Percentiles rank a stretch among this genome's conserved stretches.
These are phyloP conservation scores for Chrysotoxum bicinctum DNA, from an alignment of 2,888 invertebrate species.

Conservation along the genomic window DNA sequence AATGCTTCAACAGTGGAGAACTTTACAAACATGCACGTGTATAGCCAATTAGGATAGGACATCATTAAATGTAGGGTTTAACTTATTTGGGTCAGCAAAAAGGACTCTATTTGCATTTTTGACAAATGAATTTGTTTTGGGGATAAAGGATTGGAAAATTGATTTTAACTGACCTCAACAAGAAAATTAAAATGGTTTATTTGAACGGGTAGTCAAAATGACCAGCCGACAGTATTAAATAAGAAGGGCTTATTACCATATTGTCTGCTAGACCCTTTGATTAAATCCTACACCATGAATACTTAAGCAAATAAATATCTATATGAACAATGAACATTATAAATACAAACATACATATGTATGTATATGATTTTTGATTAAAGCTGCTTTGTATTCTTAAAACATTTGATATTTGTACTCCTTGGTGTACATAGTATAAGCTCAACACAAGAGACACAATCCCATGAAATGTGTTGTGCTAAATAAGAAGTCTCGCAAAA, in stretches of 20 bases:
- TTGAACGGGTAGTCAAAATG: neutral
- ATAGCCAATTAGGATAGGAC: neutral
- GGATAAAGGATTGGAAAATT: neutral
- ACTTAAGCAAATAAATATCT: too few species aligned
- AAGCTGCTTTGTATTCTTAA: neutral
- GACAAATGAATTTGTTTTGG: neutral
- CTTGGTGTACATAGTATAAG: neutral
- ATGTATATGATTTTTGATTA: too few species aligned
- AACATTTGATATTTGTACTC: neutral
- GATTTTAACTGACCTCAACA: neutral
- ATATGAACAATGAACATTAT: too few species aligned
- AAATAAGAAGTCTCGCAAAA: neutral
- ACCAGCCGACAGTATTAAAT: neutral
- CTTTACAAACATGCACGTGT: neutral
- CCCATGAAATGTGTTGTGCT: neutral
- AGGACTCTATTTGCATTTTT: neutral
- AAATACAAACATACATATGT: too few species aligned
- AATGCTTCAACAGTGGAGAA: neutral
- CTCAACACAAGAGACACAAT: neutral
- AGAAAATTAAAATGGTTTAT: neutral
- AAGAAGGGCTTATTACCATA: neutral
- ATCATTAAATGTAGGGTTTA: neutral
- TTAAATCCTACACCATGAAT: neutral
- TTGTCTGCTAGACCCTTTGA: neutral
- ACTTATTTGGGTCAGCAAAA: neutral